These are phyloP conservation scores for Actinostola sp. DNA, from an alignment of 92 coral and sea anemone genomes.

Conservation along the genomic window DNA sequence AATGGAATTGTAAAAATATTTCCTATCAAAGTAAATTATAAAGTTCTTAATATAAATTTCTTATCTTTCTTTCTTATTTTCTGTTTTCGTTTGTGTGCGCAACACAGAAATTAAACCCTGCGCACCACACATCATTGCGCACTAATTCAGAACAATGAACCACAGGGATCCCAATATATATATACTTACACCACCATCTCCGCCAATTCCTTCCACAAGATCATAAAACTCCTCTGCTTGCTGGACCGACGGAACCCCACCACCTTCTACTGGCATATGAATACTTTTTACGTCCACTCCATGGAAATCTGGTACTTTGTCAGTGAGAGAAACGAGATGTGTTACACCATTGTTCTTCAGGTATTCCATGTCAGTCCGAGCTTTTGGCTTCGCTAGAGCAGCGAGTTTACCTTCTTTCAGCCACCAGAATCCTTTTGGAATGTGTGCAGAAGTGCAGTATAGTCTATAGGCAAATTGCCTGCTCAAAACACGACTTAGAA, in stretches of 20 bases:
- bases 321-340: constrained; percentile 38
- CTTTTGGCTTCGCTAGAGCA: constrained; percentile 24
- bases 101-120: too few relatives aligned
- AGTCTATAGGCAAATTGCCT: constrained; percentile 1
- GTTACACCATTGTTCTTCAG: constrained; percentile 35
- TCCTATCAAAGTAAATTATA: too few relatives aligned
- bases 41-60: too few relatives aligned
- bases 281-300: constrained; percentile 31
- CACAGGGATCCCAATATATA: neutral
- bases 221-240: constrained; percentile 33
- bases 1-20: too few relatives aligned
- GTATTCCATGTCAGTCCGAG: constrained; percentile 19
- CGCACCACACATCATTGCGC: too few relatives aligned
- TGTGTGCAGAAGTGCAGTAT: constrained; percentile 1
- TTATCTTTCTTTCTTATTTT: too few relatives aligned
- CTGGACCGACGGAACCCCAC: constrained; percentile 31
- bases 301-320: constrained; percentile 29
- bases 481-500: neutral
- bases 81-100: too few relatives aligned
- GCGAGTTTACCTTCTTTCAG: constrained; percentile 25
- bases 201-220: constrained; percentile 13
- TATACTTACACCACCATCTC: constrained; percentile 23
- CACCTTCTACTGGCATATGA: constrained; percentile 33
- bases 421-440: constrained; percentile 40
- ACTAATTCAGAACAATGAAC: neutral